Evolutionary conservation across 2,888 invertebrate genomes (phyloP), one percentile per base, ranked within the genome.

Genomic region (Latrodectus hesperus): DNA sequence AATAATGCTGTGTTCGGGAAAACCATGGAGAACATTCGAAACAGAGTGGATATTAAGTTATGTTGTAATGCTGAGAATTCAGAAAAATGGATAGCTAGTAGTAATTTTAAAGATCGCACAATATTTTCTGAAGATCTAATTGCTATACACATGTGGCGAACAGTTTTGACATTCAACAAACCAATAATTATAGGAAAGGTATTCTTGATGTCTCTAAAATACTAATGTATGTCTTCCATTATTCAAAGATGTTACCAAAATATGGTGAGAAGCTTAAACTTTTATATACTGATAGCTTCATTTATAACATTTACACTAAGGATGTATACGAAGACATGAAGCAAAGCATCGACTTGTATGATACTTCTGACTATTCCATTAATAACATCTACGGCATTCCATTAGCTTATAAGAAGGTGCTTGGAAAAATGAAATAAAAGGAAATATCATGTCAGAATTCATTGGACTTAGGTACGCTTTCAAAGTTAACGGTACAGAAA

Each of bases 1-100:
- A 91, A 91, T 84, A 91, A 92, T 88, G 74, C 90, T n/a, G 90
- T 91, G n/a, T 92, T 91, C 89, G 92, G 91, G 10, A 91, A 92
- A 88, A 91, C 90, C 12, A 91, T 92, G 90, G 90, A 91, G 84
- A 91, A 92, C 88, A 89, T 91, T 60, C 80, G 91, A 79, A 90
- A 91, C 38, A 85, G 90, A 88, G 89, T 90, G 17, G 90, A 91
- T 82, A 89, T 92, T 4, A 78, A 88, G 52, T 60, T 91, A 16
- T 88, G 82, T 16, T 67, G n/a, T 5, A 65, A 67, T 26, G 60
- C 10, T 9, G 67, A 71, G 12, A 65, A 87, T 70, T n/a, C 71
- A 11, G 1, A 22, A 51, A 84, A 83, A 17, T 26, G 51, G 16
- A 70, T 88, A 8, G 71, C 49, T 8, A 84, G 89, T 75, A 85